Evolutionary conservation across 2,113 vertebrate species (phyloP).

Genomic region (Sorex araneus): DNA sequence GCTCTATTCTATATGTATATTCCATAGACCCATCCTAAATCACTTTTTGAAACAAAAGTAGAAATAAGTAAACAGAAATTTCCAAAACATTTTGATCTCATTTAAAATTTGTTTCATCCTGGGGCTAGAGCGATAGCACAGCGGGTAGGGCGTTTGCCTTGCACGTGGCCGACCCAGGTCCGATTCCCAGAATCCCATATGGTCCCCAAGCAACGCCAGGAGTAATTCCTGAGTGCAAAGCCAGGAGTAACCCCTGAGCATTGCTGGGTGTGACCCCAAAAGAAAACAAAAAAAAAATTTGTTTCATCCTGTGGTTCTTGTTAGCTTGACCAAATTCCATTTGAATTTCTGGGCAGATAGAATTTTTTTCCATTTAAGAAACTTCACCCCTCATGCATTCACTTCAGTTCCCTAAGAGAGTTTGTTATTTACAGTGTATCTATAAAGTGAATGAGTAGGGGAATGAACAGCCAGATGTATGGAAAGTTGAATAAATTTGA

Average conservation of each 20-base stretch:
- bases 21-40: not conserved
- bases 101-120: slow-evolving; percentile 18
- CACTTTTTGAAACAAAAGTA: slow-evolving; percentile 19
- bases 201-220: too few species aligned
- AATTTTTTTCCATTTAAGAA: not conserved
- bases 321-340: not conserved
- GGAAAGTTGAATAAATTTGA: not conserved
- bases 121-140: too few species aligned
- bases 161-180: too few species aligned
- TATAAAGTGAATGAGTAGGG: not conserved
- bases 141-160: too few species aligned
- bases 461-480: not conserved
- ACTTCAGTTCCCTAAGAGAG: too few species aligned
- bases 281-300: too few species aligned
- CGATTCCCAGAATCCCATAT: too few species aligned
- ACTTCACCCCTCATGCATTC: too few species aligned
- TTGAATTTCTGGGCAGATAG: not conserved
- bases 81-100: not conserved
- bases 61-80: slow-evolving; percentile 38
- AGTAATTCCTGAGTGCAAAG: too few species aligned
- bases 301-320: not conserved
- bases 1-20: not conserved
- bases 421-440: not conserved
- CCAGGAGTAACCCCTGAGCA: too few species aligned
- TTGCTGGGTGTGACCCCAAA: too few species aligned